Conservation (phyloP, 1,140 invertebrate genomes). For the Anastrepha obliqua region DNA sequence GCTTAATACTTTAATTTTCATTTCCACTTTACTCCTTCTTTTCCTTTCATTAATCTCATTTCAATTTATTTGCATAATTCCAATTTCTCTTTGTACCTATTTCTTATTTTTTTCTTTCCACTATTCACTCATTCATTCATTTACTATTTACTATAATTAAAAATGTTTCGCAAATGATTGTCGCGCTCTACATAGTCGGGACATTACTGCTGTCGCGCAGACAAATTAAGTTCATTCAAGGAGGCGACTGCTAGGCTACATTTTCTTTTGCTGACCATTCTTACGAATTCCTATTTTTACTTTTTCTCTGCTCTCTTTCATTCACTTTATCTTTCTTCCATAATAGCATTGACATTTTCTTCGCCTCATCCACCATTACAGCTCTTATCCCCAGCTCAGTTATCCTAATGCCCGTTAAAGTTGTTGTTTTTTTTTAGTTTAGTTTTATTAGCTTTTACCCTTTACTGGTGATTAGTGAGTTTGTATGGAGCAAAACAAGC, state of each 20-base stretch:
- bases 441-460: not conserved
- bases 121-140: not conserved
- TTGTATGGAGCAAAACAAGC: not conserved
- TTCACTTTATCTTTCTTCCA: not conserved
- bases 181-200: constrained; percentile 4
- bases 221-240: not conserved
- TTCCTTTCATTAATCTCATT: too few species aligned
- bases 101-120: not conserved
- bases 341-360: not conserved
- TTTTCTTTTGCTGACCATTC: not conserved
- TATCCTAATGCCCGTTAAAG: not conserved
- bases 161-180: not conserved
- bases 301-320: not conserved
- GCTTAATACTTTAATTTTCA: too few species aligned
- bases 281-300: not conserved
- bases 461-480: not conserved
- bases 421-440: not conserved
- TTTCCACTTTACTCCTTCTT: too few species aligned
- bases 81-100: not conserved
- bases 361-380: not conserved
- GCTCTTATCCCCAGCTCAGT: not conserved
- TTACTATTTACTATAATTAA: not conserved
- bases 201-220: not conserved
- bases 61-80: not conserved
- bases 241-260: not conserved